Percentiles rank a stretch among this genome's conserved stretches.
phyloP scores from a whole-genome alignment of 1,140 invertebrate species.

The Daktulosphaira vitifoliae region DNA sequence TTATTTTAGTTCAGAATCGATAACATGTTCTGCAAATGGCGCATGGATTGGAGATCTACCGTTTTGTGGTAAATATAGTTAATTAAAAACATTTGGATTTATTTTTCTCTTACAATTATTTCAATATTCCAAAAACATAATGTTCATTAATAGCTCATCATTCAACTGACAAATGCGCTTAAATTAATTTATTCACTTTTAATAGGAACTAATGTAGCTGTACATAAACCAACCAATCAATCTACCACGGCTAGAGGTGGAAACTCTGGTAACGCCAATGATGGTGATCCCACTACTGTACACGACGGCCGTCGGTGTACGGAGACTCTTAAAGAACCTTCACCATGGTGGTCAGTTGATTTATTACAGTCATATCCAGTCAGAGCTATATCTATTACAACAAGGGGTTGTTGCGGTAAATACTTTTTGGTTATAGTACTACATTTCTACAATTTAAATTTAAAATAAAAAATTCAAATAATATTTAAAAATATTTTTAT shows the following conservation, averaged over 20 bases:
- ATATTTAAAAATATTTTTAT: not conserved
- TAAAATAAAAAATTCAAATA: too few relatives aligned
- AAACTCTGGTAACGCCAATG: conserved; percentile 70
- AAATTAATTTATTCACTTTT: too few relatives aligned
- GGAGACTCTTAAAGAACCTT: conserved; percentile 76
- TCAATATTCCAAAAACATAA: too few relatives aligned
- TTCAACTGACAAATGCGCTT: not conserved
- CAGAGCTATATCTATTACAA: conserved; percentile 73
- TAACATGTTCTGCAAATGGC: conserved; percentile 57
- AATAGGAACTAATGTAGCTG: conserved; percentile 75
- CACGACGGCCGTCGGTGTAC: conserved; percentile 80
- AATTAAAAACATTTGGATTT: conserved; percentile 2
- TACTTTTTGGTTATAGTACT: not conserved
- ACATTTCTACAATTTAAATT: too few relatives aligned
- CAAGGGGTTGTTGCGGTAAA: conserved; percentile 73
- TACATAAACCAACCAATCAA: conserved; percentile 77
- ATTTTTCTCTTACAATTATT: not conserved
- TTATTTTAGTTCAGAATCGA: conserved; percentile 45
- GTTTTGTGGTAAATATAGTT: conserved; percentile 65
- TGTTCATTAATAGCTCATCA: not conserved
- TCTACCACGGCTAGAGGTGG: conserved; percentile 77
- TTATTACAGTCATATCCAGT: conserved; percentile 72
- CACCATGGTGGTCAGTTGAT: conserved; percentile 87
- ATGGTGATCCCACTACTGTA: conserved; percentile 69
- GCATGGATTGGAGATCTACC: conserved; percentile 71